Percentiles rank a stretch among this genome's conserved stretches.
Conservation (phyloP, 2,888 invertebrate species). For the Chorisops tibialis region DNA sequence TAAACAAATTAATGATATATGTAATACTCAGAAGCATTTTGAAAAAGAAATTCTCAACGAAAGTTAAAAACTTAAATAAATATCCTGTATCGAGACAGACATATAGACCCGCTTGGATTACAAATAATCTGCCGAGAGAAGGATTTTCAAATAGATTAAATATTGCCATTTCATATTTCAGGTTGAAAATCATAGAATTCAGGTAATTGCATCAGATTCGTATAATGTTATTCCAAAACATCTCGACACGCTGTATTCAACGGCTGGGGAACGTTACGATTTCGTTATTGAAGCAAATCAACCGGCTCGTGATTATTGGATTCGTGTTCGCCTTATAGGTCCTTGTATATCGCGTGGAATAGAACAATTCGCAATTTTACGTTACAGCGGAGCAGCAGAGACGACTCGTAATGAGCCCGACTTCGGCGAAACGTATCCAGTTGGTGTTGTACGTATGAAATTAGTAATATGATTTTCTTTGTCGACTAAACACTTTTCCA, state of each 20-base stretch:
- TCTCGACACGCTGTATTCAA: conserved; percentile 42
- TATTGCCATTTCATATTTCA: no score
- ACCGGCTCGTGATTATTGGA: conserved; percentile 42
- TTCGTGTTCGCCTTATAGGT: conserved; percentile 39
- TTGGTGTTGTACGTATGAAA: conserved; percentile 32
- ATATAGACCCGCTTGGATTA: no score
- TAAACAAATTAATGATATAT: no score
- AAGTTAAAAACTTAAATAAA: no score
- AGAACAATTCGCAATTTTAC: conserved; percentile 41
- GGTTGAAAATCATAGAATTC: conserved; percentile 44
- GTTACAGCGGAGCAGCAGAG: conserved; percentile 34
- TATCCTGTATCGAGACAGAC: no score
- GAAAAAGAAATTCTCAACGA: no score
- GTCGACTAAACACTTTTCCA: not conserved
- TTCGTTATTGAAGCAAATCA: conserved; percentile 52
- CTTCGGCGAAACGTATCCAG: conserved; percentile 31
- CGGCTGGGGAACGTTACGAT: conserved; percentile 56
- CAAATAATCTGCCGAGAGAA: no score
- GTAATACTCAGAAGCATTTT: no score
- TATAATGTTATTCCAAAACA: conserved; percentile 39
- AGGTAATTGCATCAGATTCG: conserved; percentile 47
- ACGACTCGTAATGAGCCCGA: conserved; percentile 21
- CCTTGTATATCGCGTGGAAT: conserved; percentile 35
- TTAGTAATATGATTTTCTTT: not conserved
- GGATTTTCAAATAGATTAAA: no score